Conservation (phyloP, 23 tunicate genomes). For the Aplidium turbinatum region DNA sequence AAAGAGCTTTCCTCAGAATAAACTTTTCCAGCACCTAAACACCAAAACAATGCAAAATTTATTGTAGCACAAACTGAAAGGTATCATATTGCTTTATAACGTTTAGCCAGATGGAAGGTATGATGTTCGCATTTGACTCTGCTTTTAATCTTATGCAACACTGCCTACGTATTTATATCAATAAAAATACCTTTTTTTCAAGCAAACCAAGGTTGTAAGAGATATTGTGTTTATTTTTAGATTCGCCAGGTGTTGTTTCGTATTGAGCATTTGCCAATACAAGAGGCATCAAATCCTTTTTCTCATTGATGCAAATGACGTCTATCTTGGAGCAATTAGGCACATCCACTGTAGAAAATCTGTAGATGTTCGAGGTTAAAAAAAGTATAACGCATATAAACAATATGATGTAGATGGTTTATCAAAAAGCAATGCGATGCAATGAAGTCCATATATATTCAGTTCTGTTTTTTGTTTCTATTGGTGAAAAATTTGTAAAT, state of each 20-base stretch:
- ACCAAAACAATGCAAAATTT: too few species aligned
- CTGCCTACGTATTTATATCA: too few species aligned
- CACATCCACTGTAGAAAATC: conserved; percentile 12
- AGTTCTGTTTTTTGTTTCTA: too few species aligned
- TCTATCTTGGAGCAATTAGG: not conserved
- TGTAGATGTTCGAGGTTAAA: too few species aligned
- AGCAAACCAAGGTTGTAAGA: conserved; percentile 42
- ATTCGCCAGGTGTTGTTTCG: not conserved
- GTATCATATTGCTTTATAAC: too few species aligned
- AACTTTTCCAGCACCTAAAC: conserved; percentile 65
- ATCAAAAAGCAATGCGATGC: too few species aligned
- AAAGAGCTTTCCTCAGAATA: conserved; percentile 31
- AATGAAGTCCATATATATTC: too few species aligned
- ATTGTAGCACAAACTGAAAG: too few species aligned
- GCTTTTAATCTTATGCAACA: not conserved
- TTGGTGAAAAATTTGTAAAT: too few species aligned
- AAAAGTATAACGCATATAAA: too few species aligned
- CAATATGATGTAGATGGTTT: too few species aligned
- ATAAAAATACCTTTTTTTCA: conserved; percentile 30
- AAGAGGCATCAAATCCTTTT: conserved; percentile 37
- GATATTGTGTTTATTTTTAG: conserved; percentile 16
- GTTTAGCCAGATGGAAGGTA: too few species aligned
- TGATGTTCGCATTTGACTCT: not conserved
- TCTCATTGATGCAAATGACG: conserved; percentile 29
- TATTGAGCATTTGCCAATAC: conserved; percentile 26